phyloP scores from a whole-genome alignment of 2,888 invertebrate species.

The Micoletzkya japonica region DNA sequence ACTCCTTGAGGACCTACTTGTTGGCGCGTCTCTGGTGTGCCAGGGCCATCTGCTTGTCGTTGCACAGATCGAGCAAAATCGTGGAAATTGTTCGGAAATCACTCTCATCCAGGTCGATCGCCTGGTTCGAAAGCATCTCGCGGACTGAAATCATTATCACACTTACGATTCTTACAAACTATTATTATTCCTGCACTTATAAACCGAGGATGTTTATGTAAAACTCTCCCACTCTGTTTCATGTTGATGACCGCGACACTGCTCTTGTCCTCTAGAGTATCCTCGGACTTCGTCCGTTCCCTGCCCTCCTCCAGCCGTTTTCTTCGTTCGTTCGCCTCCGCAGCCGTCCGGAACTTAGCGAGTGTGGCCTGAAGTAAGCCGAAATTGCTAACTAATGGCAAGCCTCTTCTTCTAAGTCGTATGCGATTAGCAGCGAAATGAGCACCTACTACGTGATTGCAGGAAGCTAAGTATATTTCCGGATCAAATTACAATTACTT shows the following conservation, averaged over 20 bases:
- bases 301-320: background rate
- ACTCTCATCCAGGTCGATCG: slow-evolving; percentile 47
- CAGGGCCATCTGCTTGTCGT: slow-evolving; percentile 82
- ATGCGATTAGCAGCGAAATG: no score
- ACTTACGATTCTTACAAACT: no score
- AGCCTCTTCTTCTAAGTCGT: background rate
- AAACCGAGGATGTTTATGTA: no score
- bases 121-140: slow-evolving; percentile 44
- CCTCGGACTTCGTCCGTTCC: slow-evolving; percentile 5
- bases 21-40: slow-evolving; percentile 85
- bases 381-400: background rate
- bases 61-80: slow-evolving; percentile 80
- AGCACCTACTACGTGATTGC: no score
- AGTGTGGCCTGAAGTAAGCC: slow-evolving; percentile 34
- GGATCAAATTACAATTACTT: slow-evolving; percentile 21
- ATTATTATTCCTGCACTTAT: no score
- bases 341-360: slow-evolving; percentile 45
- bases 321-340: slow-evolving; percentile 31
- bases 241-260: slow-evolving; percentile 52
- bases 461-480: background rate
- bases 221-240: slow-evolving; percentile 44
- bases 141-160: slow-evolving; percentile 37
- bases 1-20: slow-evolving; percentile 69
- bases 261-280: slow-evolving; percentile 33
- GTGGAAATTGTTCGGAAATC: slow-evolving; percentile 80